Evolutionary conservation across 2,888 invertebrate species (phyloP).

Genomic region (Horisme vitalbata): DNA sequence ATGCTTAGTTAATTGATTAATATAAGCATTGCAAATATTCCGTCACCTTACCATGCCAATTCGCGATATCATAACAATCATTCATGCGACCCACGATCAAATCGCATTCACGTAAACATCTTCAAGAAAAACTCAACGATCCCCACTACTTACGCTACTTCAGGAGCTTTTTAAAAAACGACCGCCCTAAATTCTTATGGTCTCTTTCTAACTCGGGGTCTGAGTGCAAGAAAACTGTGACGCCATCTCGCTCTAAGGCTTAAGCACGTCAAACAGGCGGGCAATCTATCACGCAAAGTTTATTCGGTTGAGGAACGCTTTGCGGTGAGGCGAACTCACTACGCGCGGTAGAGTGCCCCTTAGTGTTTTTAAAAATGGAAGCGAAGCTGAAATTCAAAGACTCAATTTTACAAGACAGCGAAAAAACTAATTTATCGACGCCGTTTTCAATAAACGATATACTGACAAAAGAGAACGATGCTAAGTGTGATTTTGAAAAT

Average conservation of each 20-base stretch:
- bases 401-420: conserved; percentile 65
- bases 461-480: conserved; percentile 82
- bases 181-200: conserved; percentile 53
- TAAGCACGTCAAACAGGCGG: conserved; percentile 72
- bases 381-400: conserved; percentile 70
- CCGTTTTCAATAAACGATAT: conserved; percentile 90
- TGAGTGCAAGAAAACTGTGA: conserved; percentile 22
- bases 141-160: conserved; percentile 81
- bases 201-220: conserved; percentile 47
- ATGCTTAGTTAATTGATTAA: no score
- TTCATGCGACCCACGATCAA: conserved; percentile 69
- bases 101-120: conserved; percentile 81
- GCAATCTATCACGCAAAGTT: conserved; percentile 77
- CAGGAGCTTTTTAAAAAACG: conserved; percentile 75
- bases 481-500: conserved; percentile 72
- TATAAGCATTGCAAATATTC: no score
- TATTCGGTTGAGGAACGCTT: conserved; percentile 80
- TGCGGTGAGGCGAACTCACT: conserved; percentile 69
- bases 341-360: conserved; percentile 57
- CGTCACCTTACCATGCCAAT: no score
- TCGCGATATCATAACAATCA: conserved; percentile 41
- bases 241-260: conserved; percentile 69
- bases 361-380: conserved; percentile 67
- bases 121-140: conserved; percentile 81
- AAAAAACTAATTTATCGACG: conserved; percentile 77